These are phyloP conservation scores for Thecocarcelia acutangulata DNA, from an alignment of 2,888 invertebrate species.

Conservation along the genomic window DNA sequence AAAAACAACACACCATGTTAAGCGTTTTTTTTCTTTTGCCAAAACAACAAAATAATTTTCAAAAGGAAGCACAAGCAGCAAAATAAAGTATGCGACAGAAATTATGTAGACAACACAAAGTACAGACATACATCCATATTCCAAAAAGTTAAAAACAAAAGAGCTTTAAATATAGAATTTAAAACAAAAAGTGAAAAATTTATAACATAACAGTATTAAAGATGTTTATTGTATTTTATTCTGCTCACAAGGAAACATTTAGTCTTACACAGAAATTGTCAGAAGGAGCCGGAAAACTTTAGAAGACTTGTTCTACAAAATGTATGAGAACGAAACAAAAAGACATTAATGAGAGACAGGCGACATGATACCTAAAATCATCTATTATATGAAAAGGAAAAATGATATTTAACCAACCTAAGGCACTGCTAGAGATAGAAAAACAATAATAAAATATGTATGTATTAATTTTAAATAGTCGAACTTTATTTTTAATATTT, in stretches of 20 bases:
- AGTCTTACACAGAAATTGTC: slow-evolving; percentile 41
- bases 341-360: slow-evolving; percentile 47
- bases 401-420: slow-evolving; percentile 32
- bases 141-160: slow-evolving; percentile 20
- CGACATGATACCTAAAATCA: slow-evolving; percentile 57
- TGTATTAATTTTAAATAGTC: no score
- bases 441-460: background rate
- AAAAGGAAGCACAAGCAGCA: slow-evolving; percentile 33
- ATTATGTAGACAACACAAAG: slow-evolving; percentile 16
- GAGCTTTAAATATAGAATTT: background rate
- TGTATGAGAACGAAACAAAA: slow-evolving; percentile 31
- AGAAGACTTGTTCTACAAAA: slow-evolving; percentile 33
- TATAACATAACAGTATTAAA: slow-evolving; percentile 64
- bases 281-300: slow-evolving; percentile 52
- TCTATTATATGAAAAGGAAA: slow-evolving; percentile 17
- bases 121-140: background rate
- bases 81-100: slow-evolving; percentile 47
- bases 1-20: slow-evolving; percentile 13
- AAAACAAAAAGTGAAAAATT: slow-evolving; percentile 60
- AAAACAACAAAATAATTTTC: slow-evolving; percentile 70
- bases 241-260: slow-evolving; percentile 36
- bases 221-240: slow-evolving; percentile 54
- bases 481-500: no score
- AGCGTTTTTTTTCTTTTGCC: slow-evolving; percentile 23
- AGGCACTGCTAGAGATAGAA: background rate